Evolutionary conservation across 2,888 invertebrate species (phyloP).

Genomic region (Leptopterna dolabrata): DNA sequence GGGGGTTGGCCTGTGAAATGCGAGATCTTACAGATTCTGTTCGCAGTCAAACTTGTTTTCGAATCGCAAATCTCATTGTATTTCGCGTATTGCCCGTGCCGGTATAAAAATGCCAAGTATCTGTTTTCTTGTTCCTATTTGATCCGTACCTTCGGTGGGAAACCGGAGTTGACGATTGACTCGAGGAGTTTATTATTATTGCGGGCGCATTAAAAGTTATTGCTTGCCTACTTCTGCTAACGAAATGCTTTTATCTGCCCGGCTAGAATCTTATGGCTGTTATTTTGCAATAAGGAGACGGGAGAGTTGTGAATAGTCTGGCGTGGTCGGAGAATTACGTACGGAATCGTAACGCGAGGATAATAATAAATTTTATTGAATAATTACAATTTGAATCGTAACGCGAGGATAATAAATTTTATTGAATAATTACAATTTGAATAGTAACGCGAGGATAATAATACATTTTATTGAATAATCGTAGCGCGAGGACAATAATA

Average conservation of each 20-base stretch:
- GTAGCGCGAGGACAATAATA: too few species aligned
- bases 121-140: neutral
- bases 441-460: too few species aligned
- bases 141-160: neutral
- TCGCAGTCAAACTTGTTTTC: neutral
- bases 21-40: neutral
- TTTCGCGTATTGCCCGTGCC: neutral
- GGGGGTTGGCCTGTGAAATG: neutral
- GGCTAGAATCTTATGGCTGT: neutral
- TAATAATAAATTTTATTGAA: too few species aligned
- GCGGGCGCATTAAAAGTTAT: neutral
- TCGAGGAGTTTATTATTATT: neutral
- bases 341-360: too few species aligned
- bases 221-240: neutral
- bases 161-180: neutral
- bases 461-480: too few species aligned
- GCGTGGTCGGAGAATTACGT: neutral
- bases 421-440: too few species aligned
- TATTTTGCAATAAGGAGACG: neutral
- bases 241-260: neutral
- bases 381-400: too few species aligned
- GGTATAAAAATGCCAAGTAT: neutral
- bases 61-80: too few species aligned
- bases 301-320: neutral
- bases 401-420: too few species aligned